Base-by-base conservation (phyloP, 2,888 invertebrate genomes). In the Entomobrya proxima region DNA sequence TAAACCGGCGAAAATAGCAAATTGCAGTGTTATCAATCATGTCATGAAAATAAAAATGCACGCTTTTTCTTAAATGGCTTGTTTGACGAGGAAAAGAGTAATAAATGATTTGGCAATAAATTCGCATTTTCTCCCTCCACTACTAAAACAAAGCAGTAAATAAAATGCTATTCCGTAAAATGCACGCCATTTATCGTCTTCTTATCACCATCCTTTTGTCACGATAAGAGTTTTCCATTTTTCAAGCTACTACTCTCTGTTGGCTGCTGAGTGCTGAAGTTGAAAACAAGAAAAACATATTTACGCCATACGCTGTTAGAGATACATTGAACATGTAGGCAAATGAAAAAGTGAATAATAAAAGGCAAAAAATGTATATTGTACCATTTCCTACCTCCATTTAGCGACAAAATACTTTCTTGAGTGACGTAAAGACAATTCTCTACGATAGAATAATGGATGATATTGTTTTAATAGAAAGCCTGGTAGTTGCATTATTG, bases 191-290 rank as follows among this genome's bases (percentile, higher is more conserved):
- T 69, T 44, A 69, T 69, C 44, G 24, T 30, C 40, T 44, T 44
- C 69, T 69, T 69, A 69, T 69, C 69, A 27, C 69, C 69, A 44
- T 40, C 47, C 40, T 13, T 13, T 44, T 44, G 69, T 69, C 69
- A 69, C 40, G 69, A 69, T 47, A 69, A 69, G 44, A 40, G 69
- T 69, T 69, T 21, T 11, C 69, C 40, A 44, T 69, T 44, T 69
- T 40, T 67, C 67, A 67, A 18, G n/a, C n/a, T n/a, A n/a, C n/a
- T n/a, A 15, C 47, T 5, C 47, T 47, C 15, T n/a, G 47, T n/a
- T n/a, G n/a, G n/a, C n/a, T n/a, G n/a, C n/a, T n/a, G n/a, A n/a
- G n/a, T n/a, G n/a, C n/a, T n/a, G n/a, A n/a, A n/a, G n/a, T n/a
- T n/a, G n/a, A n/a, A n/a, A n/a, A n/a, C n/a, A n/a, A n/a, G n/a